Evolutionary conservation across 1,140 invertebrate genomes (phyloP).

Genomic region (Phocides pigmalion): DNA sequence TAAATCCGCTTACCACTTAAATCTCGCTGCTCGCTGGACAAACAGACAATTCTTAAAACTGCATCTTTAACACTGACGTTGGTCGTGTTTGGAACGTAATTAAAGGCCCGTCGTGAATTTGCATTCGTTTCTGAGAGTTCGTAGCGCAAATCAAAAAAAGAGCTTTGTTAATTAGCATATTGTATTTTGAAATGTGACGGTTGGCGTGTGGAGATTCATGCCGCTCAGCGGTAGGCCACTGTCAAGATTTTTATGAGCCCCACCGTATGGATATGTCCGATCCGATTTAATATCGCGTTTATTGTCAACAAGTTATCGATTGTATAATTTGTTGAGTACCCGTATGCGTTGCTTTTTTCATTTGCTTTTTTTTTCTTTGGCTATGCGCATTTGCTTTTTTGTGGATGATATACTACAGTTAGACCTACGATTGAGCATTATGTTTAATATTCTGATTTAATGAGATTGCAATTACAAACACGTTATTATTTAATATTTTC

Average conservation of each 20-base stretch:
- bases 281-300: conserved; percentile 38
- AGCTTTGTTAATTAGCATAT: conserved; percentile 80
- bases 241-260: conserved; percentile 62
- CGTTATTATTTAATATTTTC: too few relatives aligned
- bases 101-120: conserved; percentile 75
- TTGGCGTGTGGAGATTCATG: conserved; percentile 69
- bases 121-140: conserved; percentile 79
- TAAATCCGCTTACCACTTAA: conserved; percentile 76
- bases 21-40: conserved; percentile 53
- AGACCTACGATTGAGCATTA: conserved; percentile 1
- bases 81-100: conserved; percentile 77
- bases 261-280: conserved; percentile 53
- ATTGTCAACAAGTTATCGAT: conserved; percentile 40
- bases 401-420: neutral
- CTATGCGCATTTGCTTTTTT: neutral
- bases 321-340: conserved; percentile 28
- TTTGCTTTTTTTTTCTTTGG: too few relatives aligned
- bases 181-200: conserved; percentile 81
- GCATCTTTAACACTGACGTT: conserved; percentile 74
- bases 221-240: conserved; percentile 72
- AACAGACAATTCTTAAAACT: conserved; percentile 76
- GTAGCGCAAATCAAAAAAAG: conserved; percentile 77
- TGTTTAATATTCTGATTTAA: neutral
- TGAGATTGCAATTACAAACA: too few relatives aligned
- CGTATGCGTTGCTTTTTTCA: too few relatives aligned